These are phyloP conservation scores for Drosophila arizonae DNA, from an alignment of 1,140 invertebrate genomes.

Conservation along the genomic window DNA sequence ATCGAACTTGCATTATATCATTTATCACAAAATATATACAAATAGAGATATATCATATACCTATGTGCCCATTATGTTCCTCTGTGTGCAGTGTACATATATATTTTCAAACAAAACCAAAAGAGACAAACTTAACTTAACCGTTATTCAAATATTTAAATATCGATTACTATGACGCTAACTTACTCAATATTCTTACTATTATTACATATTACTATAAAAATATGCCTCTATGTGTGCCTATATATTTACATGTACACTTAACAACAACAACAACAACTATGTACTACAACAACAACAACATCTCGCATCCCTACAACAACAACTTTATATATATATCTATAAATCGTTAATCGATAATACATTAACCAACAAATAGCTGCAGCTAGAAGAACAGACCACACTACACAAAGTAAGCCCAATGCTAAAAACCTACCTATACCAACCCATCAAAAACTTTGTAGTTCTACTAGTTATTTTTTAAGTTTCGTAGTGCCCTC, in stretches of 20 bases:
- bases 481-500: constrained; percentile 13
- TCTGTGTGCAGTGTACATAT: constrained; percentile 51
- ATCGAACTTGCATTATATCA: constrained; percentile 13
- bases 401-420: constrained; percentile 83
- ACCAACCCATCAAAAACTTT: constrained; percentile 28
- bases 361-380: constrained; percentile 62
- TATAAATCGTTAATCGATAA: constrained; percentile 50
- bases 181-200: constrained; percentile 23
- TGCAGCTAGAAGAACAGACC: constrained; percentile 83
- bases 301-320: constrained; percentile 69
- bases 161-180: constrained; percentile 35
- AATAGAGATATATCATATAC: constrained; percentile 27
- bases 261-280: constrained; percentile 49
- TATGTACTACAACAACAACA: constrained; percentile 59
- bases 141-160: constrained; percentile 29
- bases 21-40: constrained; percentile 19
- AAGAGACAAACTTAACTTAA: constrained; percentile 14
- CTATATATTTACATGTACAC: constrained; percentile 81
- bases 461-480: constrained; percentile 27
- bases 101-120: constrained; percentile 19
- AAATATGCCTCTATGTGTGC: constrained; percentile 67
- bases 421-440: constrained; percentile 56
- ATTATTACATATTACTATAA: constrained; percentile 34
- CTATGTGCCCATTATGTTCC: constrained; percentile 54
- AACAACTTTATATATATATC: constrained; percentile 23